A percentile compares a stretch with the other conserved stretches of the same genome.
phyloP scores from a whole-genome alignment of 2,888 invertebrate genomes.

The Agrochola lota region DNA sequence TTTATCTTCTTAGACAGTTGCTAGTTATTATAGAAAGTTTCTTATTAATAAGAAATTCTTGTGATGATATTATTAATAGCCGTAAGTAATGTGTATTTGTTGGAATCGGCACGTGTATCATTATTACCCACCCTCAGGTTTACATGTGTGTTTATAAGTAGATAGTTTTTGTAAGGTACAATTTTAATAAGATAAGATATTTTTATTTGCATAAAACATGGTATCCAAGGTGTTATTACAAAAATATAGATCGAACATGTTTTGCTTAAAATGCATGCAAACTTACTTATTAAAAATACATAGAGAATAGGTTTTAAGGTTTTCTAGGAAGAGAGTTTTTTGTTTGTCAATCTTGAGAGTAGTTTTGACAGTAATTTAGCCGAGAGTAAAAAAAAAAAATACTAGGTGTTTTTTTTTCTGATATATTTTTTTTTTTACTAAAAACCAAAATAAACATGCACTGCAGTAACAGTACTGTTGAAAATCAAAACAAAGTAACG shows the following conservation, averaged over 20 bases:
- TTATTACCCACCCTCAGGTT: no score
- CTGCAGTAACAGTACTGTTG: neutral
- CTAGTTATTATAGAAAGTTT: neutral
- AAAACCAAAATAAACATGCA: neutral
- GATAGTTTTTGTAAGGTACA: neutral
- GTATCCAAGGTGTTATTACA: no score
- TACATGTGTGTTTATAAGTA: neutral
- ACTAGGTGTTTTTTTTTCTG: neutral
- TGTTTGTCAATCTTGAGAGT: neutral
- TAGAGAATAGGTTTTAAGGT: no score
- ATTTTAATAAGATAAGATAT: no score
- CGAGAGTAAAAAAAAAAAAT: neutral
- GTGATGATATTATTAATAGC: neutral
- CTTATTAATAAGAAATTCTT: neutral
- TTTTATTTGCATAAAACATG: no score
- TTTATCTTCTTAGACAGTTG: neutral
- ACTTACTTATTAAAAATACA: no score
- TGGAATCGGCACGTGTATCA: neutral
- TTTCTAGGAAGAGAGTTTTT: no score
- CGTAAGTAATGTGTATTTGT: neutral
- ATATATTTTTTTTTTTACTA: neutral
- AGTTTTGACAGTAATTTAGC: neutral
- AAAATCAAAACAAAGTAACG: constrained; percentile 5
- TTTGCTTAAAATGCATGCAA: no score
- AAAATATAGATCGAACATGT: no score